Conservation (phyloP, 2,888 invertebrate species). For the Spodoptera picta region DNA sequence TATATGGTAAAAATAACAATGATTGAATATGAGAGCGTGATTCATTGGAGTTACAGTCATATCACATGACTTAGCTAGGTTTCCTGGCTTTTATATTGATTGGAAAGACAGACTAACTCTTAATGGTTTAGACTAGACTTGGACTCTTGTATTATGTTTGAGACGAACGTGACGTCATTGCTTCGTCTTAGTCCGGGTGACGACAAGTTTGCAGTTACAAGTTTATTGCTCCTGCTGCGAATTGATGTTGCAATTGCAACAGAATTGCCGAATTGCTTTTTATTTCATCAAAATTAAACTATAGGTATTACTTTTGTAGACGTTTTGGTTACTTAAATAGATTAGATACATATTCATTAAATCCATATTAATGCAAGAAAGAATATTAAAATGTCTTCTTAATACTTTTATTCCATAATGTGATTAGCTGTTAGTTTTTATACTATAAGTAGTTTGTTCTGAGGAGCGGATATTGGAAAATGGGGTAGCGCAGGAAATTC, state of each 20-base stretch:
- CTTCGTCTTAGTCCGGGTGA: slow-evolving; percentile 28
- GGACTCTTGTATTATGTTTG: slow-evolving; percentile 5
- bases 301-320: too few relatives aligned
- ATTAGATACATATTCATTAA: too few relatives aligned
- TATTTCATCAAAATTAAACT: too few relatives aligned
- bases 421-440: slow-evolving; percentile 52
- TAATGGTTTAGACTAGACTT: slow-evolving; percentile 38
- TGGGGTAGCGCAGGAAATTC: slow-evolving; percentile 85
- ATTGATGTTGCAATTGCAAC: slow-evolving; percentile 34
- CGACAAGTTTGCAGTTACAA: slow-evolving; percentile 35
- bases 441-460: slow-evolving; percentile 58
- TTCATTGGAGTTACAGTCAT: slow-evolving; percentile 43
- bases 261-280: too few relatives aligned
- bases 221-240: slow-evolving; percentile 47
- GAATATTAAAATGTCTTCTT: too few relatives aligned
- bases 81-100: slow-evolving; percentile 20
- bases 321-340: too few relatives aligned
- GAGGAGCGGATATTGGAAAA: slow-evolving; percentile 84
- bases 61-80: slow-evolving; percentile 1
- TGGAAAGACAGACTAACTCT: slow-evolving; percentile 4
- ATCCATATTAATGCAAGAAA: too few relatives aligned
- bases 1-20: slow-evolving; percentile 58
- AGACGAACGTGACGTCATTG: slow-evolving; percentile 42
- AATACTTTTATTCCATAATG: slow-evolving; percentile 36
- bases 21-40: slow-evolving; percentile 53